A percentile compares a stretch with the other conserved stretches of the same genome.
Evolutionary conservation across 1,140 invertebrate species (phyloP).

Genomic region (Drosophila lowei): DNA sequence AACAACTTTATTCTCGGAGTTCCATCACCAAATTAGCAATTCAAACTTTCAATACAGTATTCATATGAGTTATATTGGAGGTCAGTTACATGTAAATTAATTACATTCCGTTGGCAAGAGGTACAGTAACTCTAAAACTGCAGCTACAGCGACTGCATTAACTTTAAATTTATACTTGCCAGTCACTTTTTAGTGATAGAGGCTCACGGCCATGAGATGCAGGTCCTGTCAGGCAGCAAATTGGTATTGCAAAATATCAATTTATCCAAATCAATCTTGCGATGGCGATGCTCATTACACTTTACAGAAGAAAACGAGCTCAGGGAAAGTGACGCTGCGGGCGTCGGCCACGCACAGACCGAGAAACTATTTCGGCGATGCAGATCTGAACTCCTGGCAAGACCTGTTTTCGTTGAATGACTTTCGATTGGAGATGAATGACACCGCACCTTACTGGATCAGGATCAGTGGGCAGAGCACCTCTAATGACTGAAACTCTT

Average conservation of each 20-base stretch:
- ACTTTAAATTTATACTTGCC: conserved; percentile 45
- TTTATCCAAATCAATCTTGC: conserved; percentile 35
- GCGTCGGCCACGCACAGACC: conserved; percentile 20
- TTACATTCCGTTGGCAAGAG: neutral
- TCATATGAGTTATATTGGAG: no score
- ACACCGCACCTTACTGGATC: conserved; percentile 40
- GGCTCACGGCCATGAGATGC: neutral
- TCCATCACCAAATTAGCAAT: no score
- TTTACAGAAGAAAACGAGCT: conserved; percentile 46
- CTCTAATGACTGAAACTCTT: conserved; percentile 28
- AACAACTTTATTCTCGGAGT: no score
- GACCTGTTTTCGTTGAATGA: conserved; percentile 39
- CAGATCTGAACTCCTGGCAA: conserved; percentile 9
- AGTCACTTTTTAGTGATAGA: conserved; percentile 21
- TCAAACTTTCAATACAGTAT: no score
- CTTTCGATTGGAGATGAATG: conserved; percentile 72
- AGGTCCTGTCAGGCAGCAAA: conserved; percentile 49
- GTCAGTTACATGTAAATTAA: neutral
- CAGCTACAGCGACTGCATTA: neutral
- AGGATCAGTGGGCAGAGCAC: conserved; percentile 27
- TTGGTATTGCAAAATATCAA: conserved; percentile 71
- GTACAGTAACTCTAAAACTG: conserved; percentile 5
- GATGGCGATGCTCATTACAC: conserved; percentile 44
- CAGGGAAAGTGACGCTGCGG: conserved; percentile 55
- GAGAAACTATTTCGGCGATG: conserved; percentile 66